phyloP scores from a whole-genome alignment of 1,140 invertebrate genomes.

The Ephestia elutella region DNA sequence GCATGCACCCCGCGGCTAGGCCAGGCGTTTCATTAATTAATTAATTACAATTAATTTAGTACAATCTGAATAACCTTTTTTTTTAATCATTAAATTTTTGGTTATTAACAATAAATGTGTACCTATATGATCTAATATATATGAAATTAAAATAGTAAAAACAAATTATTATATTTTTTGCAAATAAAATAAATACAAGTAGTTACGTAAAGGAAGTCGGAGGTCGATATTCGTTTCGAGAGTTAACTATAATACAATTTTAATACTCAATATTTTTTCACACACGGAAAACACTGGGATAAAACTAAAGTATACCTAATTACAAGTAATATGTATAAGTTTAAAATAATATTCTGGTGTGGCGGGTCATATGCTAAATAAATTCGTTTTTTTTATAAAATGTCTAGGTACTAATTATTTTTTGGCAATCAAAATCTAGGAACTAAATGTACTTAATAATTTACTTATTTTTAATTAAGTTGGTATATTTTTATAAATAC shows the following conservation, averaged over 20 bases:
- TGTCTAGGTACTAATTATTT: not conserved
- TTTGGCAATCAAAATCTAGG: no score
- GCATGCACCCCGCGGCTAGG: conserved; percentile 55
- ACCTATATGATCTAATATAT: no score
- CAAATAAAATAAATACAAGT: not conserved
- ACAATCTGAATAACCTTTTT: conserved; percentile 4
- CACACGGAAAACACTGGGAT: conserved; percentile 24
- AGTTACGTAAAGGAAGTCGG: conserved; percentile 44
- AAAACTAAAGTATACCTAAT: not conserved
- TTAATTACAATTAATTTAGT: conserved; percentile 5
- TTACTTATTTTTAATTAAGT: conserved; percentile 3
- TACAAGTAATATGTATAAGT: not conserved
- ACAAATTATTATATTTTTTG: no score
- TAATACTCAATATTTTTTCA: conserved; percentile 50
- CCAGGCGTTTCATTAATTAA: conserved; percentile 40
- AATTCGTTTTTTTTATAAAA: not conserved
- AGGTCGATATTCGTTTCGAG: conserved; percentile 55
- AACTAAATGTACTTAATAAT: not conserved
- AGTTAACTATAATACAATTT: conserved; percentile 36
- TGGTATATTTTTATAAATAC: not conserved
- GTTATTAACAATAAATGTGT: no score
- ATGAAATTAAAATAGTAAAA: no score
- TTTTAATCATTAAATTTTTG: no score
- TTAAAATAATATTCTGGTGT: not conserved
- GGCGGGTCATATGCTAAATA: not conserved